Base-by-base conservation (phyloP, 92 coral and sea anemone species). In the Desmophyllum pertusum region DNA sequence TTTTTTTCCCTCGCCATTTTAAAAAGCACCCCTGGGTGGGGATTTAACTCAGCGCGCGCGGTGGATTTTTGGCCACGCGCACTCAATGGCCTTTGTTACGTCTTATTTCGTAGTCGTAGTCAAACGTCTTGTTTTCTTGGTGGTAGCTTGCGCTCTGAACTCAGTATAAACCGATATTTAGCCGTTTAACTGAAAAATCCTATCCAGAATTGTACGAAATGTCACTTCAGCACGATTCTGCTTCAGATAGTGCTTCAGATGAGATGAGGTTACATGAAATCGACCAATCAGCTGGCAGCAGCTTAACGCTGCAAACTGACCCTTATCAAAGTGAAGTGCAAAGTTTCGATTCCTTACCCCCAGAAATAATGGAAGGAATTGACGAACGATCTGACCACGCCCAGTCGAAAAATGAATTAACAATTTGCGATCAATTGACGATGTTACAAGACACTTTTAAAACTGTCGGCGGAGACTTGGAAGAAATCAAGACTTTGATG, bases 391-490 rank as follows among this genome's bases (percentile, higher is more conserved):
- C 84, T 14, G 40, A 38, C 17, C 30, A 52, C 36, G 17, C 65
- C 19, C 76, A 51, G 2, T 0, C 1, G 29, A 70, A 73, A 82
- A 17, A 59, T n/a, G 79, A 59, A 31, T 23, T 82, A 27, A 41
- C 55, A 5, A 59, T 57, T 13, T 30, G 72, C 57, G 36, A 39
- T 19, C 43, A 73, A 62, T 51, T 82, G 14, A 7, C 70, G 15
- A 21, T 82, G 79, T 55, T 82, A 17, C 71, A 82, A 27, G 27
- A 82, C 40, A 66, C 73, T 3, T 59, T 82, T 36, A 73, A 72
- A 45, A 82, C 86, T 18, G 79, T 82, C 6, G 78, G 86, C 18
- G 71, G 79, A 29, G 86, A 82, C 35, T 53, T 82, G 10, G 86
- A 82, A 19, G 86, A 82, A 39, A 70, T 82, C 17, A 82, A 82